Percentiles rank a stretch among this genome's conserved stretches.
phyloP scores from a whole-genome alignment of 1,140 invertebrate genomes.

The Platorchestia sp. region DNA sequence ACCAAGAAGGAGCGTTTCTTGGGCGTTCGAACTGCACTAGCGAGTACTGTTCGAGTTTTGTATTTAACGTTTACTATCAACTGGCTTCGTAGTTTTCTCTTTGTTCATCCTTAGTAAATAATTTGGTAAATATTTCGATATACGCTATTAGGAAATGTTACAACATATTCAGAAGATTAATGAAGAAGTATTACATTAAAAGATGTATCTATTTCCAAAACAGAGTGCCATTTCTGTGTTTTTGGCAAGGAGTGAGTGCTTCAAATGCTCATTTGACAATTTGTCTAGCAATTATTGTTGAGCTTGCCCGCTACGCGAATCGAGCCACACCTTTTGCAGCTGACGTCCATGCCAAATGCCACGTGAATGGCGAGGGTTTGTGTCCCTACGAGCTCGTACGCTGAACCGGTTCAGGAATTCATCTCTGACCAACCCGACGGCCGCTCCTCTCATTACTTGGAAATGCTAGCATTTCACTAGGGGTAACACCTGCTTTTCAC shows the following conservation, averaged over 20 bases:
- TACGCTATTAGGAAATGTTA: not conserved
- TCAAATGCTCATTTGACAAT: not conserved
- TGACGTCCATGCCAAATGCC: conserved; percentile 40
- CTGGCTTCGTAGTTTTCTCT: not conserved
- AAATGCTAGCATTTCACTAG: not conserved
- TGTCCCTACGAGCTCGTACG: not conserved
- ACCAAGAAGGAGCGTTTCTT: not conserved
- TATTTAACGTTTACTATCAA: not conserved
- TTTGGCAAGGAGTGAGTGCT: not conserved
- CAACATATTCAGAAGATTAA: not conserved
- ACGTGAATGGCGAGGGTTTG: conserved; percentile 7
- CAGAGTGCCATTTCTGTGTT: not conserved
- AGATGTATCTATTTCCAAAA: not conserved
- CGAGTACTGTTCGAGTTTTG: not conserved
- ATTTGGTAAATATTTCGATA: not conserved
- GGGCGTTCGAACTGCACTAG: not conserved
- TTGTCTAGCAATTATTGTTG: not conserved
- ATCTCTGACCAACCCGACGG: not conserved
- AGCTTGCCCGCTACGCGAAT: not conserved
- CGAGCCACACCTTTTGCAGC: conserved; percentile 32
- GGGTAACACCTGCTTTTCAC: not conserved
- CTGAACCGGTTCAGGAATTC: conserved; percentile 6
- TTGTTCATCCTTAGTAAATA: not conserved
- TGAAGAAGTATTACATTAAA: not conserved
- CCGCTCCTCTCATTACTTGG: not conserved